phyloP scores from a whole-genome alignment of 2,113 vertebrate genomes.

The Hippocampus zosterae region DNA sequence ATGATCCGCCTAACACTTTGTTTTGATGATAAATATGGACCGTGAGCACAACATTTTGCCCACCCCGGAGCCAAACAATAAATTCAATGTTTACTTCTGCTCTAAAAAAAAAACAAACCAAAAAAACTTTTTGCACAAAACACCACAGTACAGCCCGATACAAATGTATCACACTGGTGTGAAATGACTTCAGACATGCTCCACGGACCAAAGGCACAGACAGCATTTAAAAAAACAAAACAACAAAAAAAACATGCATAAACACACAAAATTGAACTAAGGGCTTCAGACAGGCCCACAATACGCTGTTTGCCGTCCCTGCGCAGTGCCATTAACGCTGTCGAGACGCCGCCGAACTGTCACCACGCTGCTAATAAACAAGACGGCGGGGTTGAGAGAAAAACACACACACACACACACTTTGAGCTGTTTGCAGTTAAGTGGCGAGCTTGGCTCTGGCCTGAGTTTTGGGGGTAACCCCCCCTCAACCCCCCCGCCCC shows the following conservation, averaged over 20 bases:
- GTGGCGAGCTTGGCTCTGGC: constrained; percentile 39
- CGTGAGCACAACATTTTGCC: no score
- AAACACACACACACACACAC: constrained; percentile 28
- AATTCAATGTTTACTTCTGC: no score
- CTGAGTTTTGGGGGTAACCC: constrained; percentile 35
- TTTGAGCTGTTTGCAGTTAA: constrained; percentile 66
- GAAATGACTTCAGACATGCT: constrained; percentile 41
- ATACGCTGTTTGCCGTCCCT: constrained; percentile 29
- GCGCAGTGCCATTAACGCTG: constrained; percentile 59
- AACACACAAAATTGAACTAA: constrained; percentile 20
- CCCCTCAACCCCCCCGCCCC: constrained; percentile 18
- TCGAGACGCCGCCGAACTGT: constrained; percentile 51
- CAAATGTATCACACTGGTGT: constrained; percentile 14
- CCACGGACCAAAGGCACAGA: constrained; percentile 39
- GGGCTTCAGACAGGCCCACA: constrained; percentile 31
- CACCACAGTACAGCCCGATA: no score
- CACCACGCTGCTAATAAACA: constrained; percentile 63
- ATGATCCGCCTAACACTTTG: no score
- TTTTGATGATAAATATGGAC: no score
- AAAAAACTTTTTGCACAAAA: background rate
- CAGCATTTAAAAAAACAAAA: constrained; percentile 25
- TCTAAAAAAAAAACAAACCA: background rate
- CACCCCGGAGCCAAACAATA: no score
- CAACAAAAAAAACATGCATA: constrained; percentile 25
- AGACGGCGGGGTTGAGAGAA: background rate